These are phyloP conservation scores for Orbicella faveolata DNA, from an alignment of 64 coral and sea anemone genomes.

Conservation along the genomic window DNA sequence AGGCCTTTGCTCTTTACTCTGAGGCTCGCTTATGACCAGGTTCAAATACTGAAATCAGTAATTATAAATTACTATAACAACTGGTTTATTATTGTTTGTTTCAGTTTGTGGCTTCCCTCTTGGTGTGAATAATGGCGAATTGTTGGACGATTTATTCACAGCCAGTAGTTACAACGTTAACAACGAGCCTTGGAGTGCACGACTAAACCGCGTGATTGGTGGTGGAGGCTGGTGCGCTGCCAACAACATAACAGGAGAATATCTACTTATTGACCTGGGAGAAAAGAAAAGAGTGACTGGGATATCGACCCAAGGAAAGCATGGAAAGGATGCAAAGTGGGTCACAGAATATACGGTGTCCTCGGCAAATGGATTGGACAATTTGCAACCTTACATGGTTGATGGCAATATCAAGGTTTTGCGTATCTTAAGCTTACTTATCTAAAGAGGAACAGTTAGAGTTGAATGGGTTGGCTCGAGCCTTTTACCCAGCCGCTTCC, in stretches of 20 bases:
- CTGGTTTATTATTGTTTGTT: not conserved
- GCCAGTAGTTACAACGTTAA: not conserved
- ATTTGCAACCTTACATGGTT: not conserved
- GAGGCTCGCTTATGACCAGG: no score
- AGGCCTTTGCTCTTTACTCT: no score
- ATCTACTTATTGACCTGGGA: constrained; percentile 27
- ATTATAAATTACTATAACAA: no score
- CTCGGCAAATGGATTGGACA: not conserved
- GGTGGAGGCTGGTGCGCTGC: not conserved
- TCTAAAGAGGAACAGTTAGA: not conserved
- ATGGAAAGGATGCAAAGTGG: constrained; percentile 44
- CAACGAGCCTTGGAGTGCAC: constrained; percentile 26
- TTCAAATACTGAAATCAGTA: no score
- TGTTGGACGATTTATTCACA: not conserved
- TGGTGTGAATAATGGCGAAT: constrained; percentile 10
- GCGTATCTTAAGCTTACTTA: not conserved
- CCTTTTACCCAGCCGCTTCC: no score
- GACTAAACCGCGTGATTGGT: constrained; percentile 11
- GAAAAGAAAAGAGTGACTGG: not conserved
- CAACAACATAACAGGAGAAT: not conserved
- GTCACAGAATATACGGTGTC: constrained; percentile 49
- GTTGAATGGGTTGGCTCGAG: no score
- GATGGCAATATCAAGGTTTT: not conserved
- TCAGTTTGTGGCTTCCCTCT: constrained; percentile 44
- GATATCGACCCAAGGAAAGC: constrained; percentile 36